A percentile compares a stretch with the other conserved stretches of the same genome.
Evolutionary conservation across 1,140 invertebrate genomes (phyloP).

Genomic region (Drosophila watanabei): DNA sequence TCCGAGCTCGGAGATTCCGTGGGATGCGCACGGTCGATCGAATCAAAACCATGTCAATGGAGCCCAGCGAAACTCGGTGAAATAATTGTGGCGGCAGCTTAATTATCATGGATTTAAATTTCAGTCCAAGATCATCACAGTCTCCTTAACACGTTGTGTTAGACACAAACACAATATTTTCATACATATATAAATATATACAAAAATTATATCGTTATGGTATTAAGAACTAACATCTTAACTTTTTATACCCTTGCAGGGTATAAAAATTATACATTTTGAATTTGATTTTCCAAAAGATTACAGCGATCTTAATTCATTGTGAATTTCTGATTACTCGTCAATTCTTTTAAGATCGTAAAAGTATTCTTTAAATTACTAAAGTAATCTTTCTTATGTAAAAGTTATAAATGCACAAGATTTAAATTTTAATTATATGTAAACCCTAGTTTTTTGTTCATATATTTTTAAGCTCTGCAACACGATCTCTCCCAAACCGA

Average conservation of each 20-base stretch:
- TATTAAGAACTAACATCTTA: not conserved
- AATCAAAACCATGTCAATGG: slow-evolving; percentile 78
- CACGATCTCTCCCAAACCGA: not conserved
- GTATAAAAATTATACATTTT: not conserved
- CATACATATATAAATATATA: not conserved
- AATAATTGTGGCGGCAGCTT: slow-evolving; percentile 64
- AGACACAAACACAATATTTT: not conserved
- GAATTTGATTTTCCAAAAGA: not conserved
- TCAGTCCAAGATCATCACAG: slow-evolving; percentile 8
- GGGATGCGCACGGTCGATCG: slow-evolving; percentile 60
- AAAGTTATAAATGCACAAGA: not conserved
- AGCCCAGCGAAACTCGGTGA: slow-evolving; percentile 78
- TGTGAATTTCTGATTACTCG: not conserved
- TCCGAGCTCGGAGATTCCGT: slow-evolving; percentile 42
- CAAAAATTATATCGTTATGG: not conserved
- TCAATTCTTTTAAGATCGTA: not conserved
- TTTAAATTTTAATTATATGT: not conserved
- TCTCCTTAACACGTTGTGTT: not conserved
- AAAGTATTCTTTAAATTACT: not conserved
- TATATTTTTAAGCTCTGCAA: not conserved
- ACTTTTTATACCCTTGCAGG: no score
- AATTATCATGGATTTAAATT: not conserved
- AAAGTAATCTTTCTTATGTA: no score
- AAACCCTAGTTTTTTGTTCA: not conserved
- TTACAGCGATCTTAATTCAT: not conserved